Conservation (phyloP, 2,797 vertebrate species). For the Todus mexicanus region DNA sequence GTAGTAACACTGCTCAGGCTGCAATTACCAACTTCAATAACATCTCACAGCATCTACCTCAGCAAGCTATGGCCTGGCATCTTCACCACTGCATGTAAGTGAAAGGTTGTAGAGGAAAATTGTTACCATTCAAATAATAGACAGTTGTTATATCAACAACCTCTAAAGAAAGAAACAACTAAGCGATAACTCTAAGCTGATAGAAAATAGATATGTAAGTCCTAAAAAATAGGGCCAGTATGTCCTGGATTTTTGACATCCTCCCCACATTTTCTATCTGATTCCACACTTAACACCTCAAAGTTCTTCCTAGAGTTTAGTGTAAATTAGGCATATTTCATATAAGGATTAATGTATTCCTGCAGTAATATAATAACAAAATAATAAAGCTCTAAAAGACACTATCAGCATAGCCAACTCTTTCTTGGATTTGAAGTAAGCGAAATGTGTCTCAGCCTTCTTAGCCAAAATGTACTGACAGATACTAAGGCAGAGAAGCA, state of each 20-base stretch:
- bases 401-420: background rate
- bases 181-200: background rate
- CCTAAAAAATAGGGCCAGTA: accelerated
- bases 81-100: accelerated
- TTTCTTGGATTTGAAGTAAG: background rate
- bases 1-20: background rate
- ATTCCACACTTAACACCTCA: background rate
- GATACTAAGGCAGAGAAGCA: background rate
- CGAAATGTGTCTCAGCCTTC: background rate
- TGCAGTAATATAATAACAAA: background rate
- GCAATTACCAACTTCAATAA: background rate
- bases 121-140: background rate
- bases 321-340: background rate
- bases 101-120: background rate
- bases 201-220: background rate
- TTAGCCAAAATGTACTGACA: background rate
- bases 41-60: background rate
- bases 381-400: background rate
- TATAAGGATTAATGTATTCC: background rate
- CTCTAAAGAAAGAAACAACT: background rate
- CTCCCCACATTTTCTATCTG: background rate
- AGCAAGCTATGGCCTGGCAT: accelerated
- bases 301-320: background rate
- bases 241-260: background rate
- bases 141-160: background rate